Evolutionary conservation across 2,888 invertebrate species (phyloP).

Genomic region (Dicycla oo): DNA sequence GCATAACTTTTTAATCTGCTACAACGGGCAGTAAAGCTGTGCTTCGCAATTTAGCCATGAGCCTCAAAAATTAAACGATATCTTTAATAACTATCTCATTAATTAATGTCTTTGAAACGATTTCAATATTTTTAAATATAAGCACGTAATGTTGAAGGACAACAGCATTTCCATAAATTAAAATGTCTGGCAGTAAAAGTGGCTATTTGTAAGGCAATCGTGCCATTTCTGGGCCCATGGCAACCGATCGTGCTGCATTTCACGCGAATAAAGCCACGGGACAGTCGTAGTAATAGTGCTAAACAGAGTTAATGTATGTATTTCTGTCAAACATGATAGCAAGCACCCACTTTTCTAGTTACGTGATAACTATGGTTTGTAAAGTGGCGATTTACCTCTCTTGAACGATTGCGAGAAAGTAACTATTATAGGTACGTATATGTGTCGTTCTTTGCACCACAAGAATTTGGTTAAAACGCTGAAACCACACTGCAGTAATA

Average conservation of each 20-base stretch:
- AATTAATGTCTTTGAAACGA: slow-evolving; percentile 21
- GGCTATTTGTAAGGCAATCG: slow-evolving; percentile 42
- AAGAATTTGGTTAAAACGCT: background rate
- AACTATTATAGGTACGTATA: no score
- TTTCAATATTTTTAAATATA: slow-evolving; percentile 33
- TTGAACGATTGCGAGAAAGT: slow-evolving; percentile 29
- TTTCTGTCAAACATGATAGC: slow-evolving; percentile 66
- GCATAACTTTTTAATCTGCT: slow-evolving; percentile 24
- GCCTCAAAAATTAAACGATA: slow-evolving; percentile 30
- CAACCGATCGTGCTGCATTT: slow-evolving; percentile 25
- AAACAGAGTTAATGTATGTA: slow-evolving; percentile 67
- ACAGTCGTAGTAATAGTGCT: slow-evolving; percentile 44
- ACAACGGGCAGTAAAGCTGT: slow-evolving; percentile 1
- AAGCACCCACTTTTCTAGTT: slow-evolving; percentile 59
- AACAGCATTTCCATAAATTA: slow-evolving; percentile 48
- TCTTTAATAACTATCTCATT: slow-evolving; percentile 22
- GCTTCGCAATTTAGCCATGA: slow-evolving; percentile 21
- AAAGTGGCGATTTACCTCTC: slow-evolving; percentile 39
- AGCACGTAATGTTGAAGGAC: slow-evolving; percentile 38
- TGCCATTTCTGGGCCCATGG: slow-evolving; percentile 26
- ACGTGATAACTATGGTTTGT: slow-evolving; percentile 34
- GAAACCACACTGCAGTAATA: slow-evolving; percentile 3
- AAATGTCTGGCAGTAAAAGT: slow-evolving; percentile 42
- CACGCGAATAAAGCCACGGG: slow-evolving; percentile 32
- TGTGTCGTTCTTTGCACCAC: background rate